Evolutionary conservation across 1,140 invertebrate genomes (phyloP).

Genomic region (Teleopsis dalmanni): DNA sequence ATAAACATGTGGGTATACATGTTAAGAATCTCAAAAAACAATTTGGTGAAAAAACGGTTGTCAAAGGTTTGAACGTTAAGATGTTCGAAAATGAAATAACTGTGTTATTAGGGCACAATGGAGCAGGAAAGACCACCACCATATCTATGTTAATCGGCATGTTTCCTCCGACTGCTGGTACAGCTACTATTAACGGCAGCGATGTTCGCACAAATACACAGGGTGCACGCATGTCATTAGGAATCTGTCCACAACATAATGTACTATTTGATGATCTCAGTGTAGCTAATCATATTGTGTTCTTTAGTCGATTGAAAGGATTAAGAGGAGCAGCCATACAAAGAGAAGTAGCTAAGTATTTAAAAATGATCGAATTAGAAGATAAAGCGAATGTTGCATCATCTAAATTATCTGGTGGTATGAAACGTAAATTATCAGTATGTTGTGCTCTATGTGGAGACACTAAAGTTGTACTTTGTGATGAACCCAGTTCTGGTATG

Average conservation of each 20-base stretch:
- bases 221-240: slow-evolving; percentile 61
- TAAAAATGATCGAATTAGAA: slow-evolving; percentile 59
- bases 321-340: slow-evolving; percentile 51
- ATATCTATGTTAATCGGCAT: slow-evolving; percentile 77
- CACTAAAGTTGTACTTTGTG: slow-evolving; percentile 68
- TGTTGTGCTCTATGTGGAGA: slow-evolving; percentile 69
- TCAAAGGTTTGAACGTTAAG: slow-evolving; percentile 61
- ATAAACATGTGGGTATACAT: slow-evolving; percentile 53
- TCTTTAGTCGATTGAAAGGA: slow-evolving; percentile 74
- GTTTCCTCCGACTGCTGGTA: slow-evolving; percentile 59
- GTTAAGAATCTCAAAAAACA: slow-evolving; percentile 58
- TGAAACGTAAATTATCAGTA: slow-evolving; percentile 69
- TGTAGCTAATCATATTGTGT: slow-evolving; percentile 81
- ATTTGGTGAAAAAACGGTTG: slow-evolving; percentile 55
- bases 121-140: slow-evolving; percentile 64
- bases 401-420: slow-evolving; percentile 67
- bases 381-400: slow-evolving; percentile 52
- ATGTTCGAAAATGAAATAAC: slow-evolving; percentile 60
- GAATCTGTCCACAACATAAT: slow-evolving; percentile 92
- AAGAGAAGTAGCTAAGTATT: slow-evolving; percentile 53
- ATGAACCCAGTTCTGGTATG: slow-evolving; percentile 92
- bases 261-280: slow-evolving; percentile 86
- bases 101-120: slow-evolving; percentile 72
- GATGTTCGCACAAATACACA: slow-evolving; percentile 56
- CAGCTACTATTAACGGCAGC: slow-evolving; percentile 58